Conservation (phyloP, 2,113 vertebrate species). For the Amphilophus citrinellus region DNA sequence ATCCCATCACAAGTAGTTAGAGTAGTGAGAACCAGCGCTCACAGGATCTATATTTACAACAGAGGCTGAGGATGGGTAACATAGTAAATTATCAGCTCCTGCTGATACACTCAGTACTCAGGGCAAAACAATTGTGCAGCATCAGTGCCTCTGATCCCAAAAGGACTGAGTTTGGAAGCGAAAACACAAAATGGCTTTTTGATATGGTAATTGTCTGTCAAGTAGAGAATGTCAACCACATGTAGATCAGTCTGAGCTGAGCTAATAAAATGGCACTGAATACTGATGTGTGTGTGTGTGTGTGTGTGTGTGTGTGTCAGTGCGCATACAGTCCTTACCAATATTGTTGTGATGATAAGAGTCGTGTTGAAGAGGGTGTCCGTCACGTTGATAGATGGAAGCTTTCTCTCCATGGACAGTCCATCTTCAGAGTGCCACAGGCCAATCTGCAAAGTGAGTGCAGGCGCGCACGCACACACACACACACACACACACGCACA, state of each 20-base stretch:
- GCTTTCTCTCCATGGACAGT: conserved; percentile 93
- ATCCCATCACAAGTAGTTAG: conserved; percentile 35
- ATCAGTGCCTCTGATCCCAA: conserved; percentile 62
- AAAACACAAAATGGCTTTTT: conserved; percentile 65
- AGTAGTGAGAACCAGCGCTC: conserved; percentile 1
- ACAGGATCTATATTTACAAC: conserved; percentile 59
- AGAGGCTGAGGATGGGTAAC: conserved; percentile 56
- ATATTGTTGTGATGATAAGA: conserved; percentile 94
- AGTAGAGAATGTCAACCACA: conserved; percentile 53
- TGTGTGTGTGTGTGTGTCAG: background rate
- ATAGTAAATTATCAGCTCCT: conserved; percentile 62
- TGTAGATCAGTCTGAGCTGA: conserved; percentile 39
- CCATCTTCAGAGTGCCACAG: conserved; percentile 96
- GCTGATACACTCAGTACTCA: conserved; percentile 56
- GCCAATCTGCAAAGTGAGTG: conserved; percentile 88
- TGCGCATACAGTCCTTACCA: conserved; percentile 85
- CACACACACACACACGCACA: conserved; percentile 40
- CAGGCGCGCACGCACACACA: rapidly evolving
- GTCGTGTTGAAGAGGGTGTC: conserved; percentile 98
- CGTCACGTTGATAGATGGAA: conserved; percentile 90
- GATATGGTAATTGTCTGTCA: conserved; percentile 63
- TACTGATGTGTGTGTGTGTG: background rate
- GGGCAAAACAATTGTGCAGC: conserved; percentile 58
- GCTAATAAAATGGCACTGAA: conserved; percentile 19
- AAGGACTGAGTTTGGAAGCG: conserved; percentile 56